Percentiles rank a stretch among this genome's conserved stretches.
These are phyloP conservation scores for Myopa tessellatipennis DNA, from an alignment of 2,888 invertebrate species.

Conservation along the genomic window DNA sequence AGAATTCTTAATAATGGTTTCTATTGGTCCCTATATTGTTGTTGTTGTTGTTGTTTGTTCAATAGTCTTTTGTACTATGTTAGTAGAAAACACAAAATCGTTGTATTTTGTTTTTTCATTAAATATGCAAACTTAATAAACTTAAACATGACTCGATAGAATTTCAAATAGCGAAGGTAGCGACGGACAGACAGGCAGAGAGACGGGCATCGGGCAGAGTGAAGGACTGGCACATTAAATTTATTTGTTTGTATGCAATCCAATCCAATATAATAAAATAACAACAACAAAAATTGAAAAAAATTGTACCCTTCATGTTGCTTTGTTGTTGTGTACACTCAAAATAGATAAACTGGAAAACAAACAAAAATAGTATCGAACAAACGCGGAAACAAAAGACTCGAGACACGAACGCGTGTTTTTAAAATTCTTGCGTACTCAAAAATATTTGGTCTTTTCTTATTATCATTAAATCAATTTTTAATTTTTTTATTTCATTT, in stretches of 20 bases:
- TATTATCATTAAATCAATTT: no score
- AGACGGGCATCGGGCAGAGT: background rate
- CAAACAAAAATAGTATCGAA: conserved; percentile 42
- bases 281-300: no score
- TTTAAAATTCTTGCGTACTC: background rate
- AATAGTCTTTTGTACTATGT: no score
- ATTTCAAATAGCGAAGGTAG: background rate
- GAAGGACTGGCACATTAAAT: no score
- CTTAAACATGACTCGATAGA: background rate
- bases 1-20: no score
- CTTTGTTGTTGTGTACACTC: background rate
- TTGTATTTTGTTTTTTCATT: background rate
- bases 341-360: conserved; percentile 1
- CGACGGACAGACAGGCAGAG: background rate
- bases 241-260: no score
- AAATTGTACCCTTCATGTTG: no score
- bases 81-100: no score
- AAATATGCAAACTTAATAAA: background rate
- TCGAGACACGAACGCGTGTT: conserved; percentile 54
- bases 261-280: no score
- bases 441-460: background rate
- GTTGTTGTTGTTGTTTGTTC: no score
- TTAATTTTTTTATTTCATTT: no score
- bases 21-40: no score
- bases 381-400: conserved; percentile 54